phyloP scores from a whole-genome alignment of 2,888 invertebrate genomes.

The Ctena decussata region DNA sequence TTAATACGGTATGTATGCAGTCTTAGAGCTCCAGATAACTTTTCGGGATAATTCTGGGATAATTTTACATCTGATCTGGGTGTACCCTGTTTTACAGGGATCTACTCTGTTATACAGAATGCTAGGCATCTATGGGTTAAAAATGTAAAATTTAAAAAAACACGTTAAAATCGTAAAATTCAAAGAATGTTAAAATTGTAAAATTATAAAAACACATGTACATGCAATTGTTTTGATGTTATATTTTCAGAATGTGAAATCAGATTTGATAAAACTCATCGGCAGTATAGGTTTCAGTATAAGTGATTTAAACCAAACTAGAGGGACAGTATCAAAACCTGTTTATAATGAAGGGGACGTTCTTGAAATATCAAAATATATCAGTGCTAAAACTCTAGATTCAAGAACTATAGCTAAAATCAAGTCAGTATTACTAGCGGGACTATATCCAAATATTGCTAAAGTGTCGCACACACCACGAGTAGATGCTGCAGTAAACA shows the following conservation, averaged over 20 bases:
- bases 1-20: no score
- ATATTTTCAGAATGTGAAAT: slow-evolving; percentile 81
- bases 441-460: slow-evolving; percentile 95
- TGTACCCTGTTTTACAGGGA: no score
- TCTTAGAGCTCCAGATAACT: no score
- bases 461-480: slow-evolving; percentile 72
- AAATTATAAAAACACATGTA: no score
- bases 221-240: no score
- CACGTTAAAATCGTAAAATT: no score
- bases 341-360: slow-evolving; percentile 56
- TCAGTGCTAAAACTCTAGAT: slow-evolving; percentile 67
- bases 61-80: no score
- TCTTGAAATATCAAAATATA: slow-evolving; percentile 71
- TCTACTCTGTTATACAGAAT: no score
- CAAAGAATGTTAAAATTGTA: no score
- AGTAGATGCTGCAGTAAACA: slow-evolving; percentile 76
- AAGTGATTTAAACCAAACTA: neutral
- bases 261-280: slow-evolving; percentile 81
- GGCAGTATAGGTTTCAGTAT: slow-evolving; percentile 77
- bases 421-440: slow-evolving; percentile 93
- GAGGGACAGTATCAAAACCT: neutral
- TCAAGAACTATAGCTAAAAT: slow-evolving; percentile 76
- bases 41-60: no score
- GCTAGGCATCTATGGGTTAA: no score
- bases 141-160: no score